Base-by-base conservation (phyloP, 2,113 vertebrate genomes). In the Paramisgurnus dabryanus region DNA sequence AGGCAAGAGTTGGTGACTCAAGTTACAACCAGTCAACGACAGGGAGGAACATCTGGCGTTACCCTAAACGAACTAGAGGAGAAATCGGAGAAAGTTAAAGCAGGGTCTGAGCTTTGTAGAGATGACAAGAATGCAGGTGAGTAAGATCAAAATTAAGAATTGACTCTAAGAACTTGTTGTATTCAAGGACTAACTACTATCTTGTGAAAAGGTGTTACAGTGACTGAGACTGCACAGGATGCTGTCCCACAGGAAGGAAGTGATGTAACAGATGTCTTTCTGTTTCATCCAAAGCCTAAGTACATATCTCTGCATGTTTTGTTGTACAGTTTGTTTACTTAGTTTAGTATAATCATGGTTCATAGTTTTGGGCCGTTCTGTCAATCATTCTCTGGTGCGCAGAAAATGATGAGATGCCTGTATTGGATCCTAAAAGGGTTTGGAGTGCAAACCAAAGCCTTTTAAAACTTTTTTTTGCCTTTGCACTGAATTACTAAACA, bases 221-320 rank as follows among this genome's bases (percentile, higher is more conserved):
- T 40, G 61, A 76, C 47, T 53, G 43, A 18, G 57, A 63, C 17
- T 11, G 34, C 45, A 58, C 49, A 72, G 67, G 67, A 73, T 7
- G 50, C 11, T 18, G 3, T 5, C 3, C 39, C 39, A 40, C 67
- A 75, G 76, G 66, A 70, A 78, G 65, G 76, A 82, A 71, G 57
- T 47, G 58, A 60, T 60, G 12, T 8, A 6, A n/a, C 13, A 15
- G 12, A 39, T 55, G n/a, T 40, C 18, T 2, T 3, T 68, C 17
- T 1, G 15, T 3, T 53, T 7, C 22, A 22, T 22, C 13, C 41
- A 47, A 40, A 66, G 0, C 17, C 57, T 61, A 27, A 76, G 83
- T 84, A 75, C n/a, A 41, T 6, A 74, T 67, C 6, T 40, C 8
- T 34, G 0, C 4, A 17, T 17, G 1, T 73, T 57, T 34, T 9